Percentiles rank a stretch among this genome's conserved stretches.
Conservation (phyloP, 2,888 invertebrate genomes). For the Brachyopa scutellaris region DNA sequence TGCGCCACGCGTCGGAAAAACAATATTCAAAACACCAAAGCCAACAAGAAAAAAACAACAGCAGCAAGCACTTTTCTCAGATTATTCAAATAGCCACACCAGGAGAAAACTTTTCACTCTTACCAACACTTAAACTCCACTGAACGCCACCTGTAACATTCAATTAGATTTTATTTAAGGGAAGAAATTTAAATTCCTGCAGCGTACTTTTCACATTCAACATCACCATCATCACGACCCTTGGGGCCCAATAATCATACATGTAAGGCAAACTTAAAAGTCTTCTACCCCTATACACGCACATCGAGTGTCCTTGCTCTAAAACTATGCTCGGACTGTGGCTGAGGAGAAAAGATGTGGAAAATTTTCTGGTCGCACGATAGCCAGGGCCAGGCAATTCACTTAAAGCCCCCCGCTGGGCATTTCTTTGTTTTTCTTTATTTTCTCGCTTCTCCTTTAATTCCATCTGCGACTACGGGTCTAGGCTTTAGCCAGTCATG, state of each 20-base stretch:
- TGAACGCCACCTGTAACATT: slow-evolving; percentile 68
- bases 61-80: slow-evolving; percentile 29
- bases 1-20: slow-evolving; percentile 39
- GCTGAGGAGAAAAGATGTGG: neutral
- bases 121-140: slow-evolving; percentile 42
- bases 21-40: slow-evolving; percentile 54
- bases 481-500: slow-evolving; percentile 22
- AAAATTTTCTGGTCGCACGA: neutral
- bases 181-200: slow-evolving; percentile 63
- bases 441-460: slow-evolving; percentile 16
- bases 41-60: no score
- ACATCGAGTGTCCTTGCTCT: neutral
- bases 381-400: slow-evolving; percentile 23
- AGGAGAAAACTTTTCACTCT: slow-evolving; percentile 49
- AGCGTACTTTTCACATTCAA: slow-evolving; percentile 59
- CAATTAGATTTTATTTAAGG: slow-evolving; percentile 64
- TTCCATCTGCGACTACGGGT: slow-evolving; percentile 18
- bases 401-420: slow-evolving; percentile 26
- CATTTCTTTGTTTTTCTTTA: slow-evolving; percentile 14
- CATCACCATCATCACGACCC: no score
- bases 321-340: neutral
- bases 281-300: neutral
- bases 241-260: slow-evolving; percentile 36
- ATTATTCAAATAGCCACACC: slow-evolving; percentile 59
- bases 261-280: slow-evolving; percentile 24